Percentiles rank a stretch among this genome's conserved stretches.
Evolutionary conservation across 2,113 vertebrate species (phyloP).

Genomic region (Jacana jacana): DNA sequence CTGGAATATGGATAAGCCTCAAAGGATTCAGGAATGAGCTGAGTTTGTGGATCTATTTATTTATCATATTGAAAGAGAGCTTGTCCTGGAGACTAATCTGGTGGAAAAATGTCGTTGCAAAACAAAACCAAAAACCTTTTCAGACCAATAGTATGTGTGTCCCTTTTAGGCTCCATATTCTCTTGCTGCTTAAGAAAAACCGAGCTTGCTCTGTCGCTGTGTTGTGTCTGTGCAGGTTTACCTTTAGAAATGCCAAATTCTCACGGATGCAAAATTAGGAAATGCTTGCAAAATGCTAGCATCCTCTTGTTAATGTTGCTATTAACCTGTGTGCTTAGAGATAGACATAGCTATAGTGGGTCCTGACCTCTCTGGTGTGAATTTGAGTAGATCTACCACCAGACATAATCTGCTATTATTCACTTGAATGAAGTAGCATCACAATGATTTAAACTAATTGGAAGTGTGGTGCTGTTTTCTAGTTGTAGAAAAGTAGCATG

Average conservation of each 20-base stretch:
- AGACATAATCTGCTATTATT: neutral
- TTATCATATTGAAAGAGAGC: neutral
- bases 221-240: rapidly evolving
- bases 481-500: neutral
- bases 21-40: neutral
- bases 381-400: neutral
- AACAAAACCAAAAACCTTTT: neutral
- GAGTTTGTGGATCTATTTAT: neutral
- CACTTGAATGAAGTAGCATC: neutral
- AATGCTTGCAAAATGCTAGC: neutral
- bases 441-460: neutral
- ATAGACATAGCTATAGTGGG: neutral
- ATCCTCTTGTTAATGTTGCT: neutral
- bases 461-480: neutral
- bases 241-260: neutral
- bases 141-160: neutral
- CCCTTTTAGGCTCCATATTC: neutral
- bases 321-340: neutral
- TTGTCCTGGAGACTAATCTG: neutral
- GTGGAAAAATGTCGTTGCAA: neutral
- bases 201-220: neutral
- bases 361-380: neutral
- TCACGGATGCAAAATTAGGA: neutral
- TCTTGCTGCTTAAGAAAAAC: neutral
- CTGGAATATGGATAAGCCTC: neutral